Conservation (phyloP, 2,797 vertebrate genomes). For the Rhabdomys pumilio region DNA sequence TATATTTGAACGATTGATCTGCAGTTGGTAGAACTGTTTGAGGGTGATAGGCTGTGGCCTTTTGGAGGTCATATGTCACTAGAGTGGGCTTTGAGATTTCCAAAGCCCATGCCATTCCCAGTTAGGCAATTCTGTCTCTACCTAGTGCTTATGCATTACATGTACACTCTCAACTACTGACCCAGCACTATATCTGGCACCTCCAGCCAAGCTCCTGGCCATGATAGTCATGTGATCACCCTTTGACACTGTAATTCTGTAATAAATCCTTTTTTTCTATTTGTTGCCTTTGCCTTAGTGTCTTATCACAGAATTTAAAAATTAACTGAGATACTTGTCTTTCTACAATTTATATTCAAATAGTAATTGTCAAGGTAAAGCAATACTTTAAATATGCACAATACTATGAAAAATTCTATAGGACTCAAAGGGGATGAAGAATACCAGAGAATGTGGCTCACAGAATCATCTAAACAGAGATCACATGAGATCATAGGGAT, state of each 20-base stretch:
- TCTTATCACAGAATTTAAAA: neutral
- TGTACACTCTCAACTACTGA: neutral
- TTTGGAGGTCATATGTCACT: neutral
- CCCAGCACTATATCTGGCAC: neutral
- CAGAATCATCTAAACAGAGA: neutral
- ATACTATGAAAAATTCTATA: neutral
- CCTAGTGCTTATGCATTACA: neutral
- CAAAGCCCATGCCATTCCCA: neutral
- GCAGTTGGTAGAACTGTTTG: neutral
- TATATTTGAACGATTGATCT: neutral
- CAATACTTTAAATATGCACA: slow-evolving; percentile 4
- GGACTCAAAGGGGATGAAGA: neutral
- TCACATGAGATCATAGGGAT: neutral
- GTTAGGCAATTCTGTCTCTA: neutral
- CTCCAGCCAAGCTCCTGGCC: neutral
- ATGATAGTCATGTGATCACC: neutral
- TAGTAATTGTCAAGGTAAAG: neutral
- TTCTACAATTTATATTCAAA: neutral
- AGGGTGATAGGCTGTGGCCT: neutral
- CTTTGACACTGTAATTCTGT: neutral
- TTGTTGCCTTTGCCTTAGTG: neutral
- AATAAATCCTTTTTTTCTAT: neutral
- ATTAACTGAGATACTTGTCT: neutral
- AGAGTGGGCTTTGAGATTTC: neutral
- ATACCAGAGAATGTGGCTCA: neutral